A percentile compares a stretch with the other conserved stretches of the same genome.
Conservation (phyloP, 2,797 vertebrate species). For the Chromobotia macracanthus region DNA sequence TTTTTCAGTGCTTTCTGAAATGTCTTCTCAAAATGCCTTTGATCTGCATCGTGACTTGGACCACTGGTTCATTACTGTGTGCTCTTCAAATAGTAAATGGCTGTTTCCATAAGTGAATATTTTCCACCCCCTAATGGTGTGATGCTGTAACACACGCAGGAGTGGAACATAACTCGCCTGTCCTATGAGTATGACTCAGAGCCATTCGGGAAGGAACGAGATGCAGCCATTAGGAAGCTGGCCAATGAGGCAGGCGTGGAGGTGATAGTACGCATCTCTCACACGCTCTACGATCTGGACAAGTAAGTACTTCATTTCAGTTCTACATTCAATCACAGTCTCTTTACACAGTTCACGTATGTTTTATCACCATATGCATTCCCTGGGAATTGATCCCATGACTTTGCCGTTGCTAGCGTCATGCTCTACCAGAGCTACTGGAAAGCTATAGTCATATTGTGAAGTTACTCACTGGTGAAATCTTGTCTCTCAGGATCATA, state of each 20-base stretch:
- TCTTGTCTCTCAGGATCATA: slow-evolving; percentile 61
- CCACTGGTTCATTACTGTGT: background rate
- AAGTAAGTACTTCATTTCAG: slow-evolving; percentile 52
- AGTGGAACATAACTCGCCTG: slow-evolving; percentile 66
- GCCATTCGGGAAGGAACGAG: slow-evolving; percentile 66
- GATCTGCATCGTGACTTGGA: background rate
- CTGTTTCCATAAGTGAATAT: background rate
- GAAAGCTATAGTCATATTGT: background rate
- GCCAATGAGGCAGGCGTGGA: slow-evolving; percentile 66
- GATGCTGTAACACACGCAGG: slow-evolving; percentile 45
- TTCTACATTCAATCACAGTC: background rate
- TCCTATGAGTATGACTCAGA: slow-evolving; percentile 69
- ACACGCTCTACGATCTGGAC: slow-evolving; percentile 69
- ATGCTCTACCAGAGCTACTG: too few species aligned
- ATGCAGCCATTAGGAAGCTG: slow-evolving; percentile 67
- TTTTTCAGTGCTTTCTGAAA: background rate
- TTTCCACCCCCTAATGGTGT: background rate
- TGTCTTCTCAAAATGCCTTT: background rate
- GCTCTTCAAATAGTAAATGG: background rate
- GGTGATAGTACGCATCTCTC: slow-evolving; percentile 64
- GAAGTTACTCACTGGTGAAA: background rate
- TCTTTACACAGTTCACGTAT: background rate
- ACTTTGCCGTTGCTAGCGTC: background rate
- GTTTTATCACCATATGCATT: too few species aligned
- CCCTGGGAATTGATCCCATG: too few species aligned